Conservation (phyloP, 2,113 vertebrate genomes). For the Elachura formosa region DNA sequence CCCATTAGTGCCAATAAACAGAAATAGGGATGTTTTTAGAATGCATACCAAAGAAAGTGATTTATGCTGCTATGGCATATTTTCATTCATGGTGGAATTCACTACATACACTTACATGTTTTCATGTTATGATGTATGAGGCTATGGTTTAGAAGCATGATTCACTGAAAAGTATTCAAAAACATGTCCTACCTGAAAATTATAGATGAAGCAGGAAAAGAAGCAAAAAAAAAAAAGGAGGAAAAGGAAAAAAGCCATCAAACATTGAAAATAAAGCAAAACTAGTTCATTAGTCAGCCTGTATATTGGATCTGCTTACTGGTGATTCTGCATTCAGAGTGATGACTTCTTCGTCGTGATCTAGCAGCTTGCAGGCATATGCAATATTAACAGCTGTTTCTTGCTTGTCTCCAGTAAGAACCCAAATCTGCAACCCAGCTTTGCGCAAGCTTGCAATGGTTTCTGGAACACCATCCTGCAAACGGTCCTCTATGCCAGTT, state of each 20-base stretch:
- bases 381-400: constrained; percentile 96
- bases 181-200: constrained; percentile 20
- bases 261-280: neutral
- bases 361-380: constrained; percentile 91
- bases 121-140: neutral
- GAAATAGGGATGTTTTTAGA: neutral
- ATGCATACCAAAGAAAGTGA: neutral
- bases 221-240: neutral
- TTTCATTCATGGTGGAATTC: neutral
- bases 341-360: constrained; percentile 89
- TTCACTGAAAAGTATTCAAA: constrained; percentile 9
- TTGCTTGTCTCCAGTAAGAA: constrained; percentile 97
- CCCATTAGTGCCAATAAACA: neutral
- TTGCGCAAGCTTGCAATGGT: constrained; percentile 85
- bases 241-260: neutral
- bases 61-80: neutral
- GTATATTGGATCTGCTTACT: constrained; percentile 61
- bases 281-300: neutral
- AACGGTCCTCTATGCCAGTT: constrained; percentile 92
- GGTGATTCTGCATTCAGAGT: constrained; percentile 91
- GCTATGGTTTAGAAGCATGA: neutral
- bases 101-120: neutral
- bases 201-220: neutral
- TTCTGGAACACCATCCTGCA: constrained; percentile 95
- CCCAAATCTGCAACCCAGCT: constrained; percentile 96